Evolutionary conservation across 2,888 invertebrate species (phyloP).

Genomic region (Ophion obscuratus): DNA sequence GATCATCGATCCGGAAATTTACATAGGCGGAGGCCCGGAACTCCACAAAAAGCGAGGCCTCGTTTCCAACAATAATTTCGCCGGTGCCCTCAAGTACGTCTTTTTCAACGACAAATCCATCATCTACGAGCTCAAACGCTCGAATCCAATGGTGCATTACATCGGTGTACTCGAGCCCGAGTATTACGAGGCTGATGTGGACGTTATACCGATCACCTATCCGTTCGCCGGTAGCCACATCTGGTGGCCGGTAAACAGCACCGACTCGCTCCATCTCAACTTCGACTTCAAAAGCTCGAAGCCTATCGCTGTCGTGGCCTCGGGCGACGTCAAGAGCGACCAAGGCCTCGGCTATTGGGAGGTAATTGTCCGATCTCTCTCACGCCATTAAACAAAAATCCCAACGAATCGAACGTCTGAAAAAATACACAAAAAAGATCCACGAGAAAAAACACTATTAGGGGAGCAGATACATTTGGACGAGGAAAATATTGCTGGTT

Average conservation of each 20-base stretch:
- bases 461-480: too few relatives aligned
- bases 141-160: constrained; percentile 94
- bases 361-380: constrained; percentile 84
- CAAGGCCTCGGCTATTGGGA: constrained; percentile 94
- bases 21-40: constrained; percentile 95
- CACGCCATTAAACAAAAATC: not conserved
- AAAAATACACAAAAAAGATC: not conserved
- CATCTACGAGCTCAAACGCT: constrained; percentile 93
- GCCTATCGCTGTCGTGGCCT: constrained; percentile 93
- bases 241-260: constrained; percentile 93
- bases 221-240: constrained; percentile 96
- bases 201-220: constrained; percentile 95
- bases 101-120: constrained; percentile 97
- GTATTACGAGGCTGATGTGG: constrained; percentile 93
- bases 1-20: constrained; percentile 97
- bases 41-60: constrained; percentile 92
- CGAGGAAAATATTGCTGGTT: too few relatives aligned
- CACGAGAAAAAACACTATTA: too few relatives aligned
- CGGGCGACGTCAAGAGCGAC: constrained; percentile 91
- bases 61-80: constrained; percentile 93
- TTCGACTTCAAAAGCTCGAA: constrained; percentile 95
- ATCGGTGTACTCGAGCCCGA: constrained; percentile 92
- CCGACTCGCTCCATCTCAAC: constrained; percentile 90
- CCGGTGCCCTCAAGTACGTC: constrained; percentile 94
- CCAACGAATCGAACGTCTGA: not conserved